These are phyloP conservation scores for Zosterops borbonicus DNA, from an alignment of 2,113 vertebrate genomes.

Conservation along the genomic window DNA sequence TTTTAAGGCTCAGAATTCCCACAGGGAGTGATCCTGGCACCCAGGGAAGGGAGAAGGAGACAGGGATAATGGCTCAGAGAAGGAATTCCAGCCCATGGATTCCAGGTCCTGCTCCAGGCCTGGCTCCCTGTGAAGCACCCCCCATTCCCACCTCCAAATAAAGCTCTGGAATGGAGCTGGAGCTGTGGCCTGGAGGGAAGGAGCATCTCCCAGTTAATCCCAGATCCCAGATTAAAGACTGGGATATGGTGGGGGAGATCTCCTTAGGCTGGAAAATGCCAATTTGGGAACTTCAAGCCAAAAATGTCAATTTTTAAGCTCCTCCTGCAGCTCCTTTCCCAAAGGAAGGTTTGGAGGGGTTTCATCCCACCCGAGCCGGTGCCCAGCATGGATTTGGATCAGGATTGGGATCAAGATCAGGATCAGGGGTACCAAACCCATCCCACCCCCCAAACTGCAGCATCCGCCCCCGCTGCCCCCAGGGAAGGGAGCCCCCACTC, in stretches of 20 bases:
- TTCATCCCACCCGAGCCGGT: fast-evolving
- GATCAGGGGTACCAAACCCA: background rate
- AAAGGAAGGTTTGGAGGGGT: background rate
- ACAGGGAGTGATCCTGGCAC: background rate
- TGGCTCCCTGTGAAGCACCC: background rate
- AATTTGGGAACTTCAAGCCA: background rate
- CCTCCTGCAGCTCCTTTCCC: background rate
- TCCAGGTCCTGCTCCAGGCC: background rate
- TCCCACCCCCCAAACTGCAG: background rate
- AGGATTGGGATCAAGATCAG: background rate
- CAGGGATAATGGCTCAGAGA: background rate
- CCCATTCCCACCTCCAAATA: background rate
- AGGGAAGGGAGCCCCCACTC: fast-evolving
- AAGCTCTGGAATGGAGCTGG: background rate
- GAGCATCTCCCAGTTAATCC: background rate
- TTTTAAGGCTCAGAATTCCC: background rate
- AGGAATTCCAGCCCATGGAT: background rate
- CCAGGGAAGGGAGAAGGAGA: background rate
- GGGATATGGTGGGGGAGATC: background rate
- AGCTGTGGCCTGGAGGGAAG: background rate
- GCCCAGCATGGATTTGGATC: fast-evolving
- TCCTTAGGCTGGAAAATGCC: background rate
- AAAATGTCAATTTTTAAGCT: background rate
- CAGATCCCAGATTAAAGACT: background rate
- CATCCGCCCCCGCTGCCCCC: fast-evolving